phyloP scores from a whole-genome alignment of 23 tunicate genomes.

The Ciona savignyi region DNA sequence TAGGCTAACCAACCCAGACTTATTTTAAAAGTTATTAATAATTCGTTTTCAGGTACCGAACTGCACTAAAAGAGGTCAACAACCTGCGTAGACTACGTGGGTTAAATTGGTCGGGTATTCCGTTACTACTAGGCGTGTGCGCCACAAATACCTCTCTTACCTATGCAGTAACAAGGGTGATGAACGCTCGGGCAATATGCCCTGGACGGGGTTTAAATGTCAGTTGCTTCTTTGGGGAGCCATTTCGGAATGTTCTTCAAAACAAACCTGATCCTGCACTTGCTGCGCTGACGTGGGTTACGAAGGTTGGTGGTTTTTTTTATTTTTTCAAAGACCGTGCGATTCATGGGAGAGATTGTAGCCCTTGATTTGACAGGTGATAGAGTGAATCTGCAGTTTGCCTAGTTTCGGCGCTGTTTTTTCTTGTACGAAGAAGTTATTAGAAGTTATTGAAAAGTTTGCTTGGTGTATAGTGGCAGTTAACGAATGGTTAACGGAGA shows the following conservation, averaged over 20 bases:
- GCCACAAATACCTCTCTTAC: constrained; percentile 9
- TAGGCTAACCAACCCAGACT: too few relatives aligned
- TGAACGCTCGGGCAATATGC: constrained; percentile 38
- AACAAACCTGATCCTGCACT: neutral
- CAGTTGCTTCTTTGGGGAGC: constrained; percentile 39
- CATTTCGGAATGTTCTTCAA: constrained; percentile 7
- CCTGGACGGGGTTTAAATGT: constrained; percentile 33
- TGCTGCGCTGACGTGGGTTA: constrained; percentile 23
- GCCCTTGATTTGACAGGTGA: too few relatives aligned
- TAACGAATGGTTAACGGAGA: too few relatives aligned
- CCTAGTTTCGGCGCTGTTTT: too few relatives aligned
- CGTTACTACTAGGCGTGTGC: constrained; percentile 42
- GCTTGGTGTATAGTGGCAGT: too few relatives aligned
- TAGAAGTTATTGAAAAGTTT: too few relatives aligned
- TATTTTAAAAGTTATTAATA: too few relatives aligned
- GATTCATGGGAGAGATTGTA: too few relatives aligned
- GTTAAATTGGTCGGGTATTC: constrained; percentile 34
- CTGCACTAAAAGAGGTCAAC: constrained; percentile 57
- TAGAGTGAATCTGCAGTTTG: too few relatives aligned
- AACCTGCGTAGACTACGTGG: constrained; percentile 18
- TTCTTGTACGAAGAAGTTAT: too few relatives aligned
- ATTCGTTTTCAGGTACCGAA: constrained; percentile 58
- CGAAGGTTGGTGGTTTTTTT: constrained; percentile 54
- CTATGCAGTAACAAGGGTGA: constrained; percentile 50
- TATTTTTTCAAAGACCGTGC: too few relatives aligned